Conservation (phyloP, 2,888 invertebrate species). For the Arctia plantaginis region DNA sequence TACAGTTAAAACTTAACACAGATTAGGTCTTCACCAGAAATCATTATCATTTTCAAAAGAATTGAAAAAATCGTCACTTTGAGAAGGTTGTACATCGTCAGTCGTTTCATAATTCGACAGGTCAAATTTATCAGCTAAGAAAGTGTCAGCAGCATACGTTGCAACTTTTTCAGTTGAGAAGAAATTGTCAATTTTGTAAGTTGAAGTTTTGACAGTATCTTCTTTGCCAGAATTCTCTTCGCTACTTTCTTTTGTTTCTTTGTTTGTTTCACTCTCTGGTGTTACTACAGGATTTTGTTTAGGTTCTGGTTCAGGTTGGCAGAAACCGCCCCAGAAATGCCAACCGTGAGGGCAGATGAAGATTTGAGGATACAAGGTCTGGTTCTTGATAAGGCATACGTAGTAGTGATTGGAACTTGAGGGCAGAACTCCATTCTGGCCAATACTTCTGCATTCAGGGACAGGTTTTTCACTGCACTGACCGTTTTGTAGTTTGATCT, state of each 20-base stretch:
- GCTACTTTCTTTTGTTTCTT: constrained; percentile 25
- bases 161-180: constrained; percentile 74
- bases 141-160: constrained; percentile 73
- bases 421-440: constrained; percentile 68
- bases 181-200: constrained; percentile 61
- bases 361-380: constrained; percentile 70
- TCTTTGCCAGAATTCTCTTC: constrained; percentile 22
- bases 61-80: constrained; percentile 58
- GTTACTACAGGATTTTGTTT: constrained; percentile 10
- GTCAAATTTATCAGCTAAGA: constrained; percentile 79
- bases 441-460: constrained; percentile 68
- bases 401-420: constrained; percentile 77
- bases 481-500: constrained; percentile 70
- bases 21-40: constrained; percentile 40
- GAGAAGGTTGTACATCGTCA: constrained; percentile 58
- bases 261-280: constrained; percentile 7
- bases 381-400: constrained; percentile 70
- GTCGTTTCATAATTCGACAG: constrained; percentile 70
- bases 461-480: constrained; percentile 72
- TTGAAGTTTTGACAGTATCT: constrained; percentile 38
- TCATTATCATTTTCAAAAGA: constrained; percentile 64
- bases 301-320: constrained; percentile 64
- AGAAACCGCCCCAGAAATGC: constrained; percentile 75
- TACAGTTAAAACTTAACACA: neutral
- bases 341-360: constrained; percentile 82